Conservation (phyloP, 2,797 vertebrate species). For the Falco novaeseelandiae region DNA sequence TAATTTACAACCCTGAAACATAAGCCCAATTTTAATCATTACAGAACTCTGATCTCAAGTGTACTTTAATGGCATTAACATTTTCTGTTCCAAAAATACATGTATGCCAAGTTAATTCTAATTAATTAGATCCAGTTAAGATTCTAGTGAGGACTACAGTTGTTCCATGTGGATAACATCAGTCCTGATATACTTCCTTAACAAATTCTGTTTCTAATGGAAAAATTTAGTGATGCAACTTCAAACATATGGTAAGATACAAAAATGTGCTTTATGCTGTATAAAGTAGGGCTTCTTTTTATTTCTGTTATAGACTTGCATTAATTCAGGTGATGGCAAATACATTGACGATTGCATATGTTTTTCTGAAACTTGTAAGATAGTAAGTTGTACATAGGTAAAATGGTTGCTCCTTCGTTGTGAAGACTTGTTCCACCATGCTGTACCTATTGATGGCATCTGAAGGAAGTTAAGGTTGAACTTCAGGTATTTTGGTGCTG, state of each 20-base stretch:
- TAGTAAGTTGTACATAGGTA: neutral
- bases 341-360: fast-evolving
- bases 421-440: neutral
- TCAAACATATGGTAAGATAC: neutral
- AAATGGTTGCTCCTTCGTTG: neutral
- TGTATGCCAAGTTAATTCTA: neutral
- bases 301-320: neutral
- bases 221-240: neutral
- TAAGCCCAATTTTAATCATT: fast-evolving
- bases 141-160: neutral
- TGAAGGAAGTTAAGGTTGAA: neutral
- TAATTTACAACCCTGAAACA: neutral
- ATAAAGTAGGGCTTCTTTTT: neutral
- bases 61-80: neutral
- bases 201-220: neutral
- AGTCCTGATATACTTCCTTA: neutral
- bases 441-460: neutral
- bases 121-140: neutral
- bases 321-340: neutral
- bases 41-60: neutral
- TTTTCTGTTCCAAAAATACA: neutral
- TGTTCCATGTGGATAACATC: neutral
- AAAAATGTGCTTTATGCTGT: neutral
- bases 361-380: neutral
- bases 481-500: neutral